Percentiles rank a stretch among this genome's conserved stretches.
These are phyloP conservation scores for Eubasilissa regina DNA, from an alignment of 1,140 invertebrate genomes.

Conservation along the genomic window DNA sequence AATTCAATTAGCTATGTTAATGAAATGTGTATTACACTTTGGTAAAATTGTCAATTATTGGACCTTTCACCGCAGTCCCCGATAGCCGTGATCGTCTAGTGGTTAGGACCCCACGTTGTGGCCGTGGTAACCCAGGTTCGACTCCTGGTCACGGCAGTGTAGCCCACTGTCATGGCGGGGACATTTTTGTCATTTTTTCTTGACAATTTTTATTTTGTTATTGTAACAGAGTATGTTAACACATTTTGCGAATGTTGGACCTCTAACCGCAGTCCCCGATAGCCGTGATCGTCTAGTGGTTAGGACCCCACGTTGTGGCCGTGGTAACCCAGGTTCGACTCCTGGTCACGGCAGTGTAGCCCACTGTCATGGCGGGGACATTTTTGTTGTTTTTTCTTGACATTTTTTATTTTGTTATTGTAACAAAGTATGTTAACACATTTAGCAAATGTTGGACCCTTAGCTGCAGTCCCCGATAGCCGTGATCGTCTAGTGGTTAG, in stretches of 20 bases:
- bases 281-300: conserved; percentile 72
- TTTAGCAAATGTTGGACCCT: conserved; percentile 3
- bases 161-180: conserved; percentile 61
- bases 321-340: conserved; percentile 72
- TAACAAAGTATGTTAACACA: too few species aligned
- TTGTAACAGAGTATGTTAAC: too few species aligned
- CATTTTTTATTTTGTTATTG: too few species aligned
- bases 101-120: conserved; percentile 73
- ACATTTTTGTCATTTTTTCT: conserved; percentile 49
- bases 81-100: conserved; percentile 71
- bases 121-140: conserved; percentile 72
- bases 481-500: conserved; percentile 73
- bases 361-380: conserved; percentile 61
- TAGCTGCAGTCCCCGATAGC: conserved; percentile 49
- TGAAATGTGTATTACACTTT: too few species aligned
- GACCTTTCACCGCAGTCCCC: neutral
- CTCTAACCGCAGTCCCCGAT: neutral
- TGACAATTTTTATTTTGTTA: too few species aligned
- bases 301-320: conserved; percentile 73
- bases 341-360: conserved; percentile 65
- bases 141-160: conserved; percentile 67
- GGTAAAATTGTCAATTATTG: conserved; percentile 4
- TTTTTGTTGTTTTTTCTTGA: conserved; percentile 50
- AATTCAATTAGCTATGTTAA: too few species aligned
- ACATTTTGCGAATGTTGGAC: too few species aligned